Evolutionary conservation across 2,888 invertebrate species (phyloP).

Genomic region (Phengaris arion): DNA sequence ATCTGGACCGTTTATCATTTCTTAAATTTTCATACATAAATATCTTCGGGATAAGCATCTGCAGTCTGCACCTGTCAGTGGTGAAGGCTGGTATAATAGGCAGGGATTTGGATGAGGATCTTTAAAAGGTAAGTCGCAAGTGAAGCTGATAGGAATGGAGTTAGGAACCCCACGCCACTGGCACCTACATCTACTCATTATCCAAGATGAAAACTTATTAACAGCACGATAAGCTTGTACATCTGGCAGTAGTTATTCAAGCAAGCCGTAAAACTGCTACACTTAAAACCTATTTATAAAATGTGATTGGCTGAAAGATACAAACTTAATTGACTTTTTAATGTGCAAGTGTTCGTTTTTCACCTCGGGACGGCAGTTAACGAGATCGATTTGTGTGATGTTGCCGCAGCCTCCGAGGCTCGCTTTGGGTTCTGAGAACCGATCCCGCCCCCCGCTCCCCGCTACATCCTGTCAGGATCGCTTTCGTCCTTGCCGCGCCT

Average conservation of each 20-base stretch:
- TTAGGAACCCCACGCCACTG: too few relatives aligned
- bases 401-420: conserved; percentile 70
- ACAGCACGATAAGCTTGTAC: not conserved
- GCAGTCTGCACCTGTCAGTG: too few relatives aligned
- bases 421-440: conserved; percentile 67
- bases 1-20: conserved; percentile 10
- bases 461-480: conserved; percentile 56
- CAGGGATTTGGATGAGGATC: too few relatives aligned
- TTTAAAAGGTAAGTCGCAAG: too few relatives aligned
- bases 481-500: conserved; percentile 40
- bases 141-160: too few relatives aligned
- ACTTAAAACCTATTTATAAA: not conserved
- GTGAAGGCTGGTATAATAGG: too few relatives aligned
- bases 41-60: not conserved
- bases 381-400: conserved; percentile 68
- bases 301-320: conserved; percentile 3
- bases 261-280: not conserved
- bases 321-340: conserved; percentile 53
- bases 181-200: not conserved
- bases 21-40: not conserved
- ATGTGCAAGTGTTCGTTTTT: conserved; percentile 54
- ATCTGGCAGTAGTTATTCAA: not conserved
- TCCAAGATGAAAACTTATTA: not conserved
- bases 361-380: conserved; percentile 63
- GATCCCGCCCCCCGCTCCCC: conserved; percentile 45